These are phyloP conservation scores for Patiria pectinifera DNA, from an alignment of 53 echinoderm and acorn worm species.

Conservation along the genomic window DNA sequence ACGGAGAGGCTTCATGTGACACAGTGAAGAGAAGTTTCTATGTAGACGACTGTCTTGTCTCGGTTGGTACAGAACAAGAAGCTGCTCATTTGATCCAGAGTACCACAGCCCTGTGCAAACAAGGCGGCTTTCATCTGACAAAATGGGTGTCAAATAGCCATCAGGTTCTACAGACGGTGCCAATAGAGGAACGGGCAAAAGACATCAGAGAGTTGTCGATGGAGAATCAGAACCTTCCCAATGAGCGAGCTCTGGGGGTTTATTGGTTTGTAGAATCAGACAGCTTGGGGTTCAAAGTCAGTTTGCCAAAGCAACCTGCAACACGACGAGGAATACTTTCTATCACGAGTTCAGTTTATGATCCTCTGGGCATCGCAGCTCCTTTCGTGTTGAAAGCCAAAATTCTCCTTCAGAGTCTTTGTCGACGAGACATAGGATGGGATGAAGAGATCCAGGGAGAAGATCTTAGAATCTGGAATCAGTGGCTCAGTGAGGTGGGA, in stretches of 20 bases:
- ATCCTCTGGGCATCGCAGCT: constrained; percentile 77
- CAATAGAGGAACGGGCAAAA: constrained; percentile 49
- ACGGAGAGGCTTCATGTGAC: constrained; percentile 9
- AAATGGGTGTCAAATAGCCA: constrained; percentile 56
- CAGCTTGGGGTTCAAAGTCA: constrained; percentile 64
- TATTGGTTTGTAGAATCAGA: not conserved
- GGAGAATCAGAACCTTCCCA: not conserved
- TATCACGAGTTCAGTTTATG: constrained; percentile 69
- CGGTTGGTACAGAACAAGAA: constrained; percentile 11
- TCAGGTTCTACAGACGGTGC: constrained; percentile 41
- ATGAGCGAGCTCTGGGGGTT: not conserved
- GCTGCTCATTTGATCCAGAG: constrained; percentile 27
- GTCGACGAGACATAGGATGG: constrained; percentile 66
- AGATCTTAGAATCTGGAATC: not conserved
- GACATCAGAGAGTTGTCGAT: constrained; percentile 31
- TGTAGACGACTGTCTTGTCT: constrained; percentile 52
- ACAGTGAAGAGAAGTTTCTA: constrained; percentile 39
- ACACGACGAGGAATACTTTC: constrained; percentile 66
- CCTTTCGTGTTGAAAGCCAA: constrained; percentile 73
- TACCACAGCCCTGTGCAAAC: constrained; percentile 38
- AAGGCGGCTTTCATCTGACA: constrained; percentile 56
- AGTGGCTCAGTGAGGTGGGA: not conserved
- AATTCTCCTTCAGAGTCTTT: constrained; percentile 71
- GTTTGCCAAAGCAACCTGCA: constrained; percentile 23
- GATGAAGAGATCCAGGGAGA: constrained; percentile 25